Evolutionary conservation across 2,113 vertebrate genomes (phyloP).

Genomic region (Nansenia antarctica): DNA sequence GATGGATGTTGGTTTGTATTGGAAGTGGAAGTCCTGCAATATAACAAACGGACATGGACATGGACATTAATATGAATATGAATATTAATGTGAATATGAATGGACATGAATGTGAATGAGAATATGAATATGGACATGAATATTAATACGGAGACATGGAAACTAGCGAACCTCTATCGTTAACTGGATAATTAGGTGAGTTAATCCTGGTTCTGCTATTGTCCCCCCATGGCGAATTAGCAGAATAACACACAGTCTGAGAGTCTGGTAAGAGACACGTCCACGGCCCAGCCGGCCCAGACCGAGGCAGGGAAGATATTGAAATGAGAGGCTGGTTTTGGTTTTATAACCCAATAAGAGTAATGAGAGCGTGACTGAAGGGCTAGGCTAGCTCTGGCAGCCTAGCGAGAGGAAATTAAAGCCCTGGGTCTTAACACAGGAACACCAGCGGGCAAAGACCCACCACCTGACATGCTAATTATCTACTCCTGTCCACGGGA

Average conservation of each 20-base stretch:
- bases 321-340: constrained; percentile 9
- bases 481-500: constrained; percentile 38
- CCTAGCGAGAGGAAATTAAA: constrained; percentile 41
- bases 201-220: background rate
- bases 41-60: background rate
- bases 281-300: background rate
- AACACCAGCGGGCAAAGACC: constrained; percentile 11
- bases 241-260: background rate
- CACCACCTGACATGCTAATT: constrained; percentile 56
- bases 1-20: background rate
- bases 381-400: constrained; percentile 6
- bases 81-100: background rate
- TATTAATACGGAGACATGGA: too few relatives aligned
- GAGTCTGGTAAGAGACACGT: background rate
- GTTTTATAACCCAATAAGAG: constrained; percentile 22
- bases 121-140: background rate
- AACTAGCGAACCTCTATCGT: background rate
- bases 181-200: background rate
- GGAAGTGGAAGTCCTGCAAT: background rate
- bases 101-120: background rate
- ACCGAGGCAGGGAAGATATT: background rate
- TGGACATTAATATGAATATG: too few relatives aligned
- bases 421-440: constrained; percentile 23
- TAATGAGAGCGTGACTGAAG: constrained; percentile 29
- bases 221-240: too few relatives aligned